Evolutionary conservation across 2,797 vertebrate genomes (phyloP).

Genomic region (Dermochelys coriacea): DNA sequence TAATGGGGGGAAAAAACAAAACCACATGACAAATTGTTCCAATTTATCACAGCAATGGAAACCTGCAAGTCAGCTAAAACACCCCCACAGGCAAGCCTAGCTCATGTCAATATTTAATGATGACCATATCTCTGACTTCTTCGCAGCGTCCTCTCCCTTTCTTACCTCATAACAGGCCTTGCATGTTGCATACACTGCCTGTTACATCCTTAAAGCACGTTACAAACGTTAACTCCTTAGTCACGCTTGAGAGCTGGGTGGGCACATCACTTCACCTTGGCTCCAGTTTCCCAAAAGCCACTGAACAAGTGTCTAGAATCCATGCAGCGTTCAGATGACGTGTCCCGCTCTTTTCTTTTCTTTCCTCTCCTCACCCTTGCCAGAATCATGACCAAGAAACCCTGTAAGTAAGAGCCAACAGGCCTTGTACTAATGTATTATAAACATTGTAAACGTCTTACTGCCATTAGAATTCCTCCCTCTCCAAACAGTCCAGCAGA

Average conservation of each 20-base stretch:
- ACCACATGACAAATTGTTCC: slow-evolving; percentile 60
- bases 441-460: background rate
- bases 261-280: background rate
- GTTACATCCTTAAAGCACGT: rapidly evolving
- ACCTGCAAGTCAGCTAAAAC: slow-evolving; percentile 64
- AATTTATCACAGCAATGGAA: slow-evolving; percentile 68
- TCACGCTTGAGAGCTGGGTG: background rate
- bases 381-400: background rate
- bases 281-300: background rate
- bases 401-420: background rate
- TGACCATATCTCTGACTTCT: rapidly evolving
- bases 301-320: background rate
- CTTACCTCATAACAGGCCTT: rapidly evolving
- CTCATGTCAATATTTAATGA: slow-evolving; percentile 43
- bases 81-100: slow-evolving; percentile 54
- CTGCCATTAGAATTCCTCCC: background rate
- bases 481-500: background rate
- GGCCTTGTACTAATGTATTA: background rate
- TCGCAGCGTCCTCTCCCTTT: rapidly evolving
- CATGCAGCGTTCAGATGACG: background rate
- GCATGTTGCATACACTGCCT: rapidly evolving
- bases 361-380: background rate
- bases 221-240: background rate
- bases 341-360: background rate
- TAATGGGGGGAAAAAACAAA: slow-evolving; percentile 28